phyloP scores from a whole-genome alignment of 1,140 invertebrate genomes.

The Glossosoma conforme region DNA sequence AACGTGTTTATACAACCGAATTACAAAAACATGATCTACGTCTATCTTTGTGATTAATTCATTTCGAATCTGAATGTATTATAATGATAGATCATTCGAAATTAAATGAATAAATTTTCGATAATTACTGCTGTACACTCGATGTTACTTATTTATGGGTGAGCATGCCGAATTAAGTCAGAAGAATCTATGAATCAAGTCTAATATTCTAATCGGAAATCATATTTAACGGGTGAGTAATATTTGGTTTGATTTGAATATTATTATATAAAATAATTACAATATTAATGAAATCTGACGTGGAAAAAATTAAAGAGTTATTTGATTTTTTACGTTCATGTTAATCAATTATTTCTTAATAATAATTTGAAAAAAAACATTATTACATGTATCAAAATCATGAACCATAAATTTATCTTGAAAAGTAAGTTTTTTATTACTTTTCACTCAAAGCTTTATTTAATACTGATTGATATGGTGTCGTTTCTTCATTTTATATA shows the following conservation, averaged over 20 bases:
- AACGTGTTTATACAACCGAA: constrained; percentile 7
- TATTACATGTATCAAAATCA: too few species aligned
- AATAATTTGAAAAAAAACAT: too few species aligned
- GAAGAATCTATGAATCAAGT: neutral
- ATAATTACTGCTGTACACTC: too few species aligned
- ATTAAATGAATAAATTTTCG: too few species aligned
- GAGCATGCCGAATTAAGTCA: too few species aligned
- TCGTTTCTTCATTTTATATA: too few species aligned
- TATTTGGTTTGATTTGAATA: neutral
- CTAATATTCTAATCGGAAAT: neutral
- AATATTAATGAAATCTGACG: neutral
- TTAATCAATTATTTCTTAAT: neutral
- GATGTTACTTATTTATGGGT: too few species aligned
- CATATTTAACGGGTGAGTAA: neutral
- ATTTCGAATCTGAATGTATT: constrained; percentile 4
- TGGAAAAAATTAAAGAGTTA: neutral
- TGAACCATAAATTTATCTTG: too few species aligned
- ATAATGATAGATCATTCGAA: too few species aligned
- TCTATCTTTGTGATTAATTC: constrained; percentile 17
- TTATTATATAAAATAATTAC: neutral
- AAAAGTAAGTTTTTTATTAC: too few species aligned
- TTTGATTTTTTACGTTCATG: neutral
- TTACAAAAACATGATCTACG: constrained; percentile 2
- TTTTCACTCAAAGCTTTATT: too few species aligned
- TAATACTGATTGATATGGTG: too few species aligned